Evolutionary conservation across 2,888 invertebrate genomes (phyloP).

Genomic region (Brachylomia viminalis): DNA sequence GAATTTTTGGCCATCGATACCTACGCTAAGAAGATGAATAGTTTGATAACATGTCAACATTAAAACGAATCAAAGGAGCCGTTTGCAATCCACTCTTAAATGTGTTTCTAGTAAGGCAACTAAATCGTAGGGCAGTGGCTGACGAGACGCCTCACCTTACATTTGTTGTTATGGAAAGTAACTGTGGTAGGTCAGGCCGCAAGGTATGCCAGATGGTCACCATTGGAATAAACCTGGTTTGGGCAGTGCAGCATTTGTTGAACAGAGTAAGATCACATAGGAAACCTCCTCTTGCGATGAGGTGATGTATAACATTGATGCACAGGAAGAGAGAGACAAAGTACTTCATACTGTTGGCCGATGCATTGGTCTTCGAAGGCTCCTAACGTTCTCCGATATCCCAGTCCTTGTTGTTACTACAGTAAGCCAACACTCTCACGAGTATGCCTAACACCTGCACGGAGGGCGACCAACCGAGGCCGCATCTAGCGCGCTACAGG

Average conservation of each 20-base stretch:
- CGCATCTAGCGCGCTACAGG: constrained; percentile 48
- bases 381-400: neutral
- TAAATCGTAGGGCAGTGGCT: neutral
- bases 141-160: neutral
- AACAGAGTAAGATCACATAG: neutral
- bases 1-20: neutral
- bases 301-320: neutral
- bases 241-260: neutral
- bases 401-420: neutral
- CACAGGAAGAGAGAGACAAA: neutral
- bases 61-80: neutral
- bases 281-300: neutral
- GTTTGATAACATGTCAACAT: neutral
- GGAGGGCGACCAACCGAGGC: constrained; percentile 36
- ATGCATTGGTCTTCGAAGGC: neutral
- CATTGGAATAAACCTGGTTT: neutral
- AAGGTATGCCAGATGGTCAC: neutral
- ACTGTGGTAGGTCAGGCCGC: neutral
- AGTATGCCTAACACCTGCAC: constrained; percentile 3
- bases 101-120: neutral
- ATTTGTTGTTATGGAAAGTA: neutral
- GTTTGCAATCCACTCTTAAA: neutral
- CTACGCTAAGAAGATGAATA: neutral
- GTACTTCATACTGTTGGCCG: neutral
- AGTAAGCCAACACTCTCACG: too few species aligned